Conservation (phyloP, 2,888 invertebrate species). For the Buathra laborator region DNA sequence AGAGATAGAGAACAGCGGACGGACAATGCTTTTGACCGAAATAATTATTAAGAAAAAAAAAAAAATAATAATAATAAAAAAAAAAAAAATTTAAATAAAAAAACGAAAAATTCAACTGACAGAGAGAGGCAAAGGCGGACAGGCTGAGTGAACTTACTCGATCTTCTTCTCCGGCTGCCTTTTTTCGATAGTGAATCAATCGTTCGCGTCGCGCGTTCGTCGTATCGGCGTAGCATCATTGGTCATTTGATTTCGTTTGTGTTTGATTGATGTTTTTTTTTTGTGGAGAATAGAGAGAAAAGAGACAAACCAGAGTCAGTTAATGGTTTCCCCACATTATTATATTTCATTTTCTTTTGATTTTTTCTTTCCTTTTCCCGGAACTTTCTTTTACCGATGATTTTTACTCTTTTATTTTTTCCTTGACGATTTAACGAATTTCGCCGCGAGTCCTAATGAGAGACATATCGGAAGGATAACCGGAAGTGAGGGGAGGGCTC, state of each 20-base stretch:
- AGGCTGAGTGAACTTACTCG: constrained; percentile 87
- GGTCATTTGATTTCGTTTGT: constrained; percentile 72
- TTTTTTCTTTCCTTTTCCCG: constrained; percentile 47
- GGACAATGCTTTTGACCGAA: constrained; percentile 74
- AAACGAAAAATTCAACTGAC: constrained; percentile 70
- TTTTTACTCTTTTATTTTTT: constrained; percentile 32
- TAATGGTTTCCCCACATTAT: constrained; percentile 83
- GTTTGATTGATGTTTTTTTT: constrained; percentile 77
- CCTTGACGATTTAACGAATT: constrained; percentile 12
- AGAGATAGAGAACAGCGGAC: constrained; percentile 73
- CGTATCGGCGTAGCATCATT: constrained; percentile 73
- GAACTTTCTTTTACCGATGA: background rate
- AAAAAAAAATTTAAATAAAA: constrained; percentile 37
- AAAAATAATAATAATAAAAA: constrained; percentile 44
- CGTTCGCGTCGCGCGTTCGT: constrained; percentile 79
- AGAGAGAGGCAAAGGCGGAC: constrained; percentile 75
- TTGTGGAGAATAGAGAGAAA: constrained; percentile 71
- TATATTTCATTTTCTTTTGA: constrained; percentile 58
- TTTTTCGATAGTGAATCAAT: constrained; percentile 84
- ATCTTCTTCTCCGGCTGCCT: constrained; percentile 89
- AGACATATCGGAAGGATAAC: constrained; percentile 19
- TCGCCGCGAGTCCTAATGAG: constrained; percentile 14
- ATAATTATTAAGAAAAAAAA: constrained; percentile 54
- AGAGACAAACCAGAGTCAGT: constrained; percentile 80
- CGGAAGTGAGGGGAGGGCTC: constrained; percentile 24